phyloP scores from a whole-genome alignment of 2,113 vertebrate genomes.

The Varanus salvator region DNA sequence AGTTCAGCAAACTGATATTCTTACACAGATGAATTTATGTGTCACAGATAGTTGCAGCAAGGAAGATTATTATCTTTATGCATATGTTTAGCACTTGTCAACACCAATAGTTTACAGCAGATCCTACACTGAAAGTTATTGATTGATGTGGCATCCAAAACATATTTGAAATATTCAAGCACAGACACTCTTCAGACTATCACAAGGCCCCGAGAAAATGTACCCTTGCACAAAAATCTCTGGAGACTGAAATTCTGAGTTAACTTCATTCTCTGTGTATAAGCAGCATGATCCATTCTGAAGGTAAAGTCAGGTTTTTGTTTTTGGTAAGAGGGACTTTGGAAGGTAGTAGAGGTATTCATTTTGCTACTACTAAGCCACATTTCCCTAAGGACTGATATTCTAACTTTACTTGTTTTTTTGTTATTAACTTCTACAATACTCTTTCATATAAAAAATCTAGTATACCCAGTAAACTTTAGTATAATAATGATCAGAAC shows the following conservation, averaged over 20 bases:
- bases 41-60: background rate
- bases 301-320: too few species aligned
- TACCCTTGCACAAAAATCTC: too few species aligned
- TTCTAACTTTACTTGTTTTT: too few species aligned
- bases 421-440: too few species aligned
- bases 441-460: too few species aligned
- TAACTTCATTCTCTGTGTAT: background rate
- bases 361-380: too few species aligned
- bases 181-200: slow-evolving; percentile 46
- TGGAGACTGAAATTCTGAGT: background rate
- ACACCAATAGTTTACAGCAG: background rate
- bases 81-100: background rate
- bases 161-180: background rate
- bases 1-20: slow-evolving; percentile 27
- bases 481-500: too few species aligned
- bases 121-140: background rate
- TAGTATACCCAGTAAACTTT: too few species aligned
- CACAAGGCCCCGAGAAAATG: background rate
- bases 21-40: background rate
- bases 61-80: background rate
- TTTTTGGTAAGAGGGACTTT: too few species aligned
- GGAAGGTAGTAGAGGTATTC: too few species aligned
- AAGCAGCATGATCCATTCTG: too few species aligned
- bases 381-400: too few species aligned
- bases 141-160: background rate